Evolutionary conservation across 2,113 vertebrate genomes (phyloP).

Genomic region (Acrocephalus arundinaceus): DNA sequence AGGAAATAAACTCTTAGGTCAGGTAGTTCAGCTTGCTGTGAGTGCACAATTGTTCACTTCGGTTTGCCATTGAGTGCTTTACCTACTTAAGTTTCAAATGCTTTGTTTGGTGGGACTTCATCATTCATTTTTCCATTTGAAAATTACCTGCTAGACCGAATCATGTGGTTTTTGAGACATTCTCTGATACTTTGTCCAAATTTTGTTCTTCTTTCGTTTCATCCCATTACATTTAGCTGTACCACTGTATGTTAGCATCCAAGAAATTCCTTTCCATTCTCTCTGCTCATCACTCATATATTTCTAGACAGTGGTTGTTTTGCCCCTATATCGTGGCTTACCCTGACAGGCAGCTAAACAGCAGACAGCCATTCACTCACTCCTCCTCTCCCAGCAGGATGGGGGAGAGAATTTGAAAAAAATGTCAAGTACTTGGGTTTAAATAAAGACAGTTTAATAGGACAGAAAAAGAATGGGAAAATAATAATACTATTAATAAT

Average conservation of each 20-base stretch:
- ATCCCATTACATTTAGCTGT: not conserved
- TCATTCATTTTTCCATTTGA: not conserved
- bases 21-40: not conserved
- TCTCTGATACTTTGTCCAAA: not conserved
- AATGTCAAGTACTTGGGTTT: not conserved
- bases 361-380: not conserved
- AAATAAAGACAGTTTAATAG: not conserved
- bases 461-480: not conserved
- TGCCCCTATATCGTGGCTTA: not conserved
- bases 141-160: not conserved
- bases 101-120: not conserved
- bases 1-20: not conserved
- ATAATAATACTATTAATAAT: not conserved
- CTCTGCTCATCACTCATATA: not conserved
- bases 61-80: not conserved
- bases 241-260: not conserved
- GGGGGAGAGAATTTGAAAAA: not conserved
- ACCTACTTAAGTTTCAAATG: not conserved
- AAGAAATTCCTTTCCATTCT: not conserved
- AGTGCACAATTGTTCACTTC: not conserved
- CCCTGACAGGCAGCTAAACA: not conserved
- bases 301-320: not conserved
- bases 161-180: not conserved
- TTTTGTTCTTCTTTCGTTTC: conserved; percentile 6
- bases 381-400: not conserved